phyloP scores from a whole-genome alignment of 2,888 invertebrate species.

The Torymus tubicola region DNA sequence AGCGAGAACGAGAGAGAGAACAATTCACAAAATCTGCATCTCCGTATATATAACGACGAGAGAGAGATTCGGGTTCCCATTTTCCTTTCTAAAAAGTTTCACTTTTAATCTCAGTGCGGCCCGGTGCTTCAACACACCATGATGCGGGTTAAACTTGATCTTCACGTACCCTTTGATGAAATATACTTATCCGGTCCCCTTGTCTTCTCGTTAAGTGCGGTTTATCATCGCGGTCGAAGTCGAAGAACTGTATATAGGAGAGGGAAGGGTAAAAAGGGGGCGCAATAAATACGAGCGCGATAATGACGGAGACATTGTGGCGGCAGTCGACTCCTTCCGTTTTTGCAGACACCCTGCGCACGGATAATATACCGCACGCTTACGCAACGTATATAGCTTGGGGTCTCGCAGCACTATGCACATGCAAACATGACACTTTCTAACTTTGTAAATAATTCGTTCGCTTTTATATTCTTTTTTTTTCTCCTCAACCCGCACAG shows the following conservation, averaged over 20 bases:
- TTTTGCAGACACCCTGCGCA: neutral
- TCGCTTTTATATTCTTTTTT: neutral
- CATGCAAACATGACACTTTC: slow-evolving; percentile 19
- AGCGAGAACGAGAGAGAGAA: neutral
- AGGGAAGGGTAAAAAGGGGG: neutral
- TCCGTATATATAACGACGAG: neutral
- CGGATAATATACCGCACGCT: neutral
- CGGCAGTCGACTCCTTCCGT: neutral
- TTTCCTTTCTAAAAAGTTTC: slow-evolving; percentile 18
- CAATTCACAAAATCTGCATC: slow-evolving; percentile 20
- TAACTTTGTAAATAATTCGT: slow-evolving; percentile 25
- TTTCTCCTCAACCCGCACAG: neutral
- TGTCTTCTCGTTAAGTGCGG: neutral
- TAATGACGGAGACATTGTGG: slow-evolving; percentile 18
- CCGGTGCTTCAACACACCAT: neutral
- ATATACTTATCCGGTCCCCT: neutral
- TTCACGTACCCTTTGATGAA: neutral
- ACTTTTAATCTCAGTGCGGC: slow-evolving; percentile 7
- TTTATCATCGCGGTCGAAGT: neutral
- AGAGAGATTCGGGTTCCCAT: neutral
- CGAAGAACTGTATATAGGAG: neutral
- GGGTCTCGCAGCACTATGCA: too few relatives aligned
- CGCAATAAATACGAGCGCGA: slow-evolving; percentile 16
- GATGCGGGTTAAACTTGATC: slow-evolving; percentile 27
- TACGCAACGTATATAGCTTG: slow-evolving; percentile 23